Evolutionary conservation across 1,140 invertebrate species (phyloP), one percentile per base, ranked within the genome.

Genomic region (Sminthurides bifidus): DNA sequence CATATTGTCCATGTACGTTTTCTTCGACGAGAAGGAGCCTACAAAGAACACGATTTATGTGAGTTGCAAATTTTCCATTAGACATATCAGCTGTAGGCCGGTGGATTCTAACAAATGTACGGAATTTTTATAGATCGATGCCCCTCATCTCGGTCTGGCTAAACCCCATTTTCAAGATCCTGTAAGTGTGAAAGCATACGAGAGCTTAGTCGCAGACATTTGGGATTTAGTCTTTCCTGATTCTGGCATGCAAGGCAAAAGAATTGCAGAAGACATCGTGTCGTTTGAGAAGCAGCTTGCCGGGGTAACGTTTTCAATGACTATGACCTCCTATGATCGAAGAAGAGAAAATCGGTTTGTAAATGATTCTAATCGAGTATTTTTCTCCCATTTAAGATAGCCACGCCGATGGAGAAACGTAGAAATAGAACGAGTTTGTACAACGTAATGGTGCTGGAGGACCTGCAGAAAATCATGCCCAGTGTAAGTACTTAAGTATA

Each of bases 401-500:
- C 82, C n/a, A 80, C 79, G 31, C 79, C 85, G 0, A 76, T 81
- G n/a, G 84, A 91, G 68, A 81, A 88, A 58, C 75, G 85, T 56
- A 73, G 83, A 38, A 91, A 92, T 69, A 79, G 85, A 4, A 82
- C 81, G 1, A 79, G 82, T 57, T 72, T 90, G 1, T 92, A 92
- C 70, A 78, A 83, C 50, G 78, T 81, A 56, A 82, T 91, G 77
- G 80, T 79, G 0, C 67, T 94, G 0, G 71, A 73, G 0, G 17
- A 43, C 6, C 41, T 43, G 6, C 6, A 19, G 10, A 23, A 43
- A 6, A 43, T 43, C 21, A 19, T 43, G 21, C 41, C 41, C 10
- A 10, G 21, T 10, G 41, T 43, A 43, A 43, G 24, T 10, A 10
- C n/a, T n/a, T n/a, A n/a, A n/a, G n/a, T n/a, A n/a, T n/a, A n/a